Percentiles rank a stretch among this genome's conserved stretches.
These are phyloP conservation scores for Halcyon smyrnensis DNA, from an alignment of 2,797 vertebrate species.

Conservation along the genomic window DNA sequence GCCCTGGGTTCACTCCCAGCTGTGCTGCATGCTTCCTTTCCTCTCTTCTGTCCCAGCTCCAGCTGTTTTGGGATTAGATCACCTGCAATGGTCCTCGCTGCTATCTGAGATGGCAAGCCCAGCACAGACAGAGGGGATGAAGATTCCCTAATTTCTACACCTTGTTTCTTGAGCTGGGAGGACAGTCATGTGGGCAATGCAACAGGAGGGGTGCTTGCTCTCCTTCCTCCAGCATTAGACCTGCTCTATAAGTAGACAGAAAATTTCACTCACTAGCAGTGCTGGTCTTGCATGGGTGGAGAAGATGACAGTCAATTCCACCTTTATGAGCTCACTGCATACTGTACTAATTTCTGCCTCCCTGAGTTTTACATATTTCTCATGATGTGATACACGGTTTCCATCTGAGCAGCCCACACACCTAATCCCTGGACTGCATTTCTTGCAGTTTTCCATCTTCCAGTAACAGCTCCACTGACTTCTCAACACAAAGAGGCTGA, in stretches of 20 bases:
- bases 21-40: background rate
- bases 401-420: constrained; percentile 69
- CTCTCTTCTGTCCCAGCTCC: background rate
- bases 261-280: background rate
- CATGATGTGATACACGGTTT: constrained; percentile 59
- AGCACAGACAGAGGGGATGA: background rate
- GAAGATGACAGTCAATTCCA: background rate
- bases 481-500: constrained; percentile 71
- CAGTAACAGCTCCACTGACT: constrained; percentile 78
- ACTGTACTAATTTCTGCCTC: background rate
- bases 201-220: background rate
- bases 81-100: background rate
- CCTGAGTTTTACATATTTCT: constrained; percentile 68
- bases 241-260: background rate
- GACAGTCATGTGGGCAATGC: background rate
- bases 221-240: background rate
- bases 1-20: background rate
- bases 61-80: background rate
- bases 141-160: background rate
- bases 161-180: background rate
- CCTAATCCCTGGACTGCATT: constrained; percentile 74
- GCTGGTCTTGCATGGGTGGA: background rate
- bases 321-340: background rate
- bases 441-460: constrained; percentile 77
- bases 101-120: background rate